Evolutionary conservation across 2,888 invertebrate genomes (phyloP).

Genomic region (Abrostola triplasia): DNA sequence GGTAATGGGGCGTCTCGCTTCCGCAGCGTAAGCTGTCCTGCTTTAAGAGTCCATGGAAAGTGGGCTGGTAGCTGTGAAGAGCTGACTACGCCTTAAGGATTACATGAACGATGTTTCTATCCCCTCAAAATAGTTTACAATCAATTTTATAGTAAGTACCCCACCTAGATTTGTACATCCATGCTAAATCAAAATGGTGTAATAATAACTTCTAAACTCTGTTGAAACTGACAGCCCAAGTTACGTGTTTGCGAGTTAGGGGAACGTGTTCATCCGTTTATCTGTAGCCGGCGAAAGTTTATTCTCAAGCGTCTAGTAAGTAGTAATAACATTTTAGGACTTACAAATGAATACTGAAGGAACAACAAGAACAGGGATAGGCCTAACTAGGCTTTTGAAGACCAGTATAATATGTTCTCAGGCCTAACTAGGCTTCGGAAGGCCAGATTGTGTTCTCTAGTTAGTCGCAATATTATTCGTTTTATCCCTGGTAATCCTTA

Average conservation of each 20-base stretch:
- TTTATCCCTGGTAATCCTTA: too few relatives aligned
- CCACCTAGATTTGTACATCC: background rate
- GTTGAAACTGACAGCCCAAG: constrained; percentile 4
- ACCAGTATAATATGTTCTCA: too few relatives aligned
- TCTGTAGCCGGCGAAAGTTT: constrained; percentile 19
- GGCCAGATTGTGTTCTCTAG: too few relatives aligned
- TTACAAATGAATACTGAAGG: background rate
- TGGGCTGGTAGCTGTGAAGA: too few relatives aligned
- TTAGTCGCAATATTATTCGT: too few relatives aligned
- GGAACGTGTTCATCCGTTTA: constrained; percentile 23
- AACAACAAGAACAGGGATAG: background rate
- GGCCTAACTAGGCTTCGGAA: background rate
- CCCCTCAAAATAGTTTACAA: too few relatives aligned
- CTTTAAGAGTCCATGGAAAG: too few relatives aligned
- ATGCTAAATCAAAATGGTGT: constrained; percentile 5
- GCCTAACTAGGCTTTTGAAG: background rate
- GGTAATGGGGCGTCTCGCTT: too few relatives aligned
- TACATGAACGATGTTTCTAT: too few relatives aligned
- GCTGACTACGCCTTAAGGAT: too few relatives aligned
- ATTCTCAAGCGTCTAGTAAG: constrained; percentile 10
- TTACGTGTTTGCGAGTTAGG: constrained; percentile 26
- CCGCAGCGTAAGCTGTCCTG: too few relatives aligned
- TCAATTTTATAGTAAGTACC: too few relatives aligned
- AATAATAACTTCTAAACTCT: constrained; percentile 24
- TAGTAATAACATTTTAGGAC: constrained; percentile 9